phyloP scores from a whole-genome alignment of 2,797 vertebrate genomes.

The Poeciliopsis gracilis region DNA sequence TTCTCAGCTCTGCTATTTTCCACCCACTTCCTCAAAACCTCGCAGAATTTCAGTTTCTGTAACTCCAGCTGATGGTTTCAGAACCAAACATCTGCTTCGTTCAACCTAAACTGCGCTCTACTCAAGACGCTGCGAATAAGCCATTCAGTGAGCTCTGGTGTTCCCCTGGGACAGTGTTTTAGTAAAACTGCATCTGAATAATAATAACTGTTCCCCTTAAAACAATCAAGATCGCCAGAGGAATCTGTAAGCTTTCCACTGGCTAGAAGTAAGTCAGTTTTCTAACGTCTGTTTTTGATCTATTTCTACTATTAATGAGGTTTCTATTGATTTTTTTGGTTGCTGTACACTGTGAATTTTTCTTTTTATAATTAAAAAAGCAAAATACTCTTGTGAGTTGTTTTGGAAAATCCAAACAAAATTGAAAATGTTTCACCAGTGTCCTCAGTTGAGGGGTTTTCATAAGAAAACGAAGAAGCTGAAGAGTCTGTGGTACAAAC shows the following conservation, averaged over 20 bases:
- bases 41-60: constrained; percentile 15
- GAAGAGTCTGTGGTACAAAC: neutral
- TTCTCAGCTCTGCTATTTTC: constrained; percentile 9
- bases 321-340: neutral
- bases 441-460: neutral
- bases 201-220: neutral
- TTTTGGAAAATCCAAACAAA: neutral
- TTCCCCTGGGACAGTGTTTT: neutral
- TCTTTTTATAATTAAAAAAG: neutral
- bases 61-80: neutral
- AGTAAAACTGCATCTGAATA: constrained; percentile 3
- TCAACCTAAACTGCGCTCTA: neutral
- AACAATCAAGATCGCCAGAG: constrained; percentile 17
- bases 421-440: neutral
- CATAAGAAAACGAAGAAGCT: neutral
- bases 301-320: neutral
- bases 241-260: constrained; percentile 8
- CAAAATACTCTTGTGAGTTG: too few relatives aligned
- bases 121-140: neutral
- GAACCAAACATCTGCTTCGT: constrained; percentile 1
- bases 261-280: constrained; percentile 4
- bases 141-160: neutral
- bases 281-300: neutral
- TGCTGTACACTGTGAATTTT: neutral
- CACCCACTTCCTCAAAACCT: constrained; percentile 42